phyloP scores from a whole-genome alignment of 2,888 invertebrate species.

The Drosophila histrio region DNA sequence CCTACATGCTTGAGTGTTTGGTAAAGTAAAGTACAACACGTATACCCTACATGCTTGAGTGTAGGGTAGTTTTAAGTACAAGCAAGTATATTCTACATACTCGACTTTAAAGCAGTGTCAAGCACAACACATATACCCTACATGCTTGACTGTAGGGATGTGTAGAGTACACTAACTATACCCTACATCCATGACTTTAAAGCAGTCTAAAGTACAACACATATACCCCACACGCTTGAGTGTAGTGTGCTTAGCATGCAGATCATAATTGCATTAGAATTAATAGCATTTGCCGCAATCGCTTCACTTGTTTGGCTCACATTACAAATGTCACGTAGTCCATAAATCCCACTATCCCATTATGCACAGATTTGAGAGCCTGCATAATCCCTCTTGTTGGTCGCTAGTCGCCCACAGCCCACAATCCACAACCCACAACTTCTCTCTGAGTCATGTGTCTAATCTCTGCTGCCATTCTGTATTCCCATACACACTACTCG shows the following conservation, averaged over 20 bases:
- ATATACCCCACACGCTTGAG: no score
- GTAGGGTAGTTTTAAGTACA: no score
- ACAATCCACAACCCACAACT: no score
- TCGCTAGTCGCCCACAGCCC: neutral
- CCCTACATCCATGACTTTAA: neutral
- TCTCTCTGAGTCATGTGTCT: slow-evolving; percentile 15
- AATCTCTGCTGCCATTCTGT: slow-evolving; percentile 1
- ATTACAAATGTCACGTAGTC: slow-evolving; percentile 64
- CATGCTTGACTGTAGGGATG: neutral
- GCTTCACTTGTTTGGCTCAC: neutral
- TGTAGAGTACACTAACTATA: neutral
- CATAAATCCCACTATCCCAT: slow-evolving; percentile 4
- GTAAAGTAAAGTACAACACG: neutral
- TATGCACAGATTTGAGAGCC: slow-evolving; percentile 4
- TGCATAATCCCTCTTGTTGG: neutral
- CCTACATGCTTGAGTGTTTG: no score
- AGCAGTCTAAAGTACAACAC: no score
- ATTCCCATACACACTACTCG: neutral
- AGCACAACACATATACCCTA: no score
- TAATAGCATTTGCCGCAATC: neutral
- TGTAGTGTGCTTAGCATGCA: neutral
- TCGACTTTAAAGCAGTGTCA: no score
- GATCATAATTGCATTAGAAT: neutral
- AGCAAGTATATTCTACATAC: no score
- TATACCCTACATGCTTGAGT: neutral